Base-by-base conservation (phyloP, 2,888 invertebrate genomes). In the Hydroisotoma schaefferi region DNA sequence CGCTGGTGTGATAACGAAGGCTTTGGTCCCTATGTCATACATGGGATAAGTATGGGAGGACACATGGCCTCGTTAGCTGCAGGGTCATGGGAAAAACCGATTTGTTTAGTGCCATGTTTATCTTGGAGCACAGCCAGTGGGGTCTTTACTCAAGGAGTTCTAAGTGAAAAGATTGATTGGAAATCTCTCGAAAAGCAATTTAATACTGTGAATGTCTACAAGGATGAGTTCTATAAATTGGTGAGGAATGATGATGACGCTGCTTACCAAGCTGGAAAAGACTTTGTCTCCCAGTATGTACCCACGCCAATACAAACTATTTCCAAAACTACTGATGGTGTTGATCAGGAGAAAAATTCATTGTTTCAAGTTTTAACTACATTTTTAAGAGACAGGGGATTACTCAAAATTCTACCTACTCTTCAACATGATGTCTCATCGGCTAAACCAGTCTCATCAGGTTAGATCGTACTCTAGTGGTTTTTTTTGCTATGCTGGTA, bases 1-100 rank as follows among this genome's bases (percentile, higher is more conserved):
- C 87, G 94, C 78, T 98, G 95, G 95, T 92, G 93, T 76, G 91
- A 94, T 78, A 80, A 84, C 57, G 84, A 90, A 75, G 95, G 94
- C 15, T 88, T 87, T 73, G 94, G 94, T 12, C 97, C 98, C 0
- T 81, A 98, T 23, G 95, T 94, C 53, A 84, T 98, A 55, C 93
- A 94, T 28, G 98, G 97, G 10, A 83, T 97, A 57, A 97, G 97
- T 27, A 95, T 98, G 95, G 97, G 97, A 59, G 97, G 97, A 59
- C 94, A 95, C 94, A 99, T 97, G 97, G 97, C 98, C 67, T 94
- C 94, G 5, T 80, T 99, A 71, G 94, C 97, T 67, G 97, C 95
- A 15, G 89, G 93, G 12, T 94, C 89, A 78, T 95, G 94, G 91
- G 90, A 90, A 25, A 90, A 94, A 75, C 98, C 98, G 6, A 79